Evolutionary conservation across 2,113 vertebrate species (phyloP).

Genomic region (Aldabrachelys gigantea): DNA sequence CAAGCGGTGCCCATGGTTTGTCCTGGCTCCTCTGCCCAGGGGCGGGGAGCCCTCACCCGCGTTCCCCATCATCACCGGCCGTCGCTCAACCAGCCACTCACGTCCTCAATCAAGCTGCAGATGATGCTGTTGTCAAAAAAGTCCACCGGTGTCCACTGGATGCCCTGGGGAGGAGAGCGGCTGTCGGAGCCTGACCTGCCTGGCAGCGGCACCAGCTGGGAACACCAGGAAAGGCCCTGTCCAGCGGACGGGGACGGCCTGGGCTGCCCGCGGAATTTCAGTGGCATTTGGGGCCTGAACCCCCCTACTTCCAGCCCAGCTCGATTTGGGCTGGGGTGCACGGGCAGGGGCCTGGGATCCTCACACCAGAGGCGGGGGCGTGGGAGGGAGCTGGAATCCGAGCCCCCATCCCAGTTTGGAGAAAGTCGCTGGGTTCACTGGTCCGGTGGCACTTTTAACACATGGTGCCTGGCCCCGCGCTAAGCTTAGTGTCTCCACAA

Average conservation of each 20-base stretch:
- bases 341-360: no score
- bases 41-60: no score
- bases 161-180: slow-evolving; percentile 73
- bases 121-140: slow-evolving; percentile 85
- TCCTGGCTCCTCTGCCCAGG: background rate
- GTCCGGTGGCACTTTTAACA: accelerated
- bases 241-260: no score
- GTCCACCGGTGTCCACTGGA: slow-evolving; percentile 78
- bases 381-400: background rate
- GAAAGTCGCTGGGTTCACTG: background rate
- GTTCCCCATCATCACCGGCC: accelerated
- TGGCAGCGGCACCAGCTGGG: no score
- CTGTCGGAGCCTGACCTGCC: background rate
- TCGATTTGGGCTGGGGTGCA: no score
- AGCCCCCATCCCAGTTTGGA: background rate
- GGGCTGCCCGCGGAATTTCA: background rate
- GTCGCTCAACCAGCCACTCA: slow-evolving; percentile 60
- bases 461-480: background rate
- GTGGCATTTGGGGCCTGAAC: background rate
- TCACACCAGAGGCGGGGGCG: background rate
- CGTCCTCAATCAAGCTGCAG: slow-evolving; percentile 83
- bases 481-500: no score
- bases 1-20: background rate
- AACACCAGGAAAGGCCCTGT: background rate
- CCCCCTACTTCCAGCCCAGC: no score